These are phyloP conservation scores for Takifugu bimaculatus DNA, from an alignment of 2,113 vertebrate genomes.

Conservation along the genomic window DNA sequence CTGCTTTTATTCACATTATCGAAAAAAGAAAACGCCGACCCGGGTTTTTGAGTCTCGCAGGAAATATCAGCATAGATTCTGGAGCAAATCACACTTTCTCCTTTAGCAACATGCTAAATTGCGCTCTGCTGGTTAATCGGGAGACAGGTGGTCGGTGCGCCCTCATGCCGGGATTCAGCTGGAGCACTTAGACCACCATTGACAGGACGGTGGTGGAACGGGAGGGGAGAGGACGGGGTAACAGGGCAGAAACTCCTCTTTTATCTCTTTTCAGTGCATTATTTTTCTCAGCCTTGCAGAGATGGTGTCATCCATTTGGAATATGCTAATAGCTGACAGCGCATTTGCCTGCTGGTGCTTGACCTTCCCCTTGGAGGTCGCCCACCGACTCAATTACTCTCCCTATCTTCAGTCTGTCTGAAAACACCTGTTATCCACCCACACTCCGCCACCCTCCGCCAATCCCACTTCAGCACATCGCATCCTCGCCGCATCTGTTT, in stretches of 20 bases:
- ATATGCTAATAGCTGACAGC: slow-evolving; percentile 80
- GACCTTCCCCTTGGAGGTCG: slow-evolving; percentile 80
- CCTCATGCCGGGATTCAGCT: slow-evolving; percentile 66
- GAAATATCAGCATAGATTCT: neutral
- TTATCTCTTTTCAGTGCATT: slow-evolving; percentile 16
- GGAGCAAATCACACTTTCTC: slow-evolving; percentile 27
- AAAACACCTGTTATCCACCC: slow-evolving; percentile 78
- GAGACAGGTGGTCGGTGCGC: slow-evolving; percentile 63
- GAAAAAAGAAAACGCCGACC: slow-evolving; percentile 2
- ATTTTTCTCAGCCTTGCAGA: slow-evolving; percentile 61
- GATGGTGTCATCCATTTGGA: slow-evolving; percentile 73
- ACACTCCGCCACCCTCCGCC: slow-evolving; percentile 67
- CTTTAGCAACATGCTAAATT: slow-evolving; percentile 27
- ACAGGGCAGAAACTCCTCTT: slow-evolving; percentile 40
- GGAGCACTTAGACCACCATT: slow-evolving; percentile 42
- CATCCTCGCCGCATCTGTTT: slow-evolving; percentile 55
- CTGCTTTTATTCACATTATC: slow-evolving; percentile 20
- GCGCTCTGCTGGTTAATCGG: slow-evolving; percentile 43
- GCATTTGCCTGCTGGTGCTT: slow-evolving; percentile 80
- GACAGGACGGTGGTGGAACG: slow-evolving; percentile 37
- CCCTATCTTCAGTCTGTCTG: slow-evolving; percentile 77
- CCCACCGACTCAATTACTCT: slow-evolving; percentile 78
- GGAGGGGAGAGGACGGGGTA: slow-evolving; percentile 22
- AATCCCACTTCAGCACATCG: slow-evolving; percentile 59
- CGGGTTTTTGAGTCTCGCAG: no score